Evolutionary conservation across 2,888 invertebrate genomes (phyloP).

Genomic region (Drosophila infuscata): DNA sequence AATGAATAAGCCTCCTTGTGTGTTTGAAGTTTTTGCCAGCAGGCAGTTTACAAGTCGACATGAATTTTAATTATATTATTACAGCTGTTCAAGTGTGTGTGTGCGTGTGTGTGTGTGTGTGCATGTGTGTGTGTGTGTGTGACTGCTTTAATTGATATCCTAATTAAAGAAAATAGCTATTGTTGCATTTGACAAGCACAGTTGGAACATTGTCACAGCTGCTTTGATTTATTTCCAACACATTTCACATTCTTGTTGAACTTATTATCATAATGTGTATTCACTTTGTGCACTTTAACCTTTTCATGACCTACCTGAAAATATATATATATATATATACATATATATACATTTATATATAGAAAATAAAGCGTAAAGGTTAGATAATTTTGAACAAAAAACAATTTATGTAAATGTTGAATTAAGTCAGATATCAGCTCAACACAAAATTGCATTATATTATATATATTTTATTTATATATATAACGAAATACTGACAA

Average conservation of each 20-base stretch:
- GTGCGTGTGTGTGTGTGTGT: conserved; percentile 5
- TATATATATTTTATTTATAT: no score
- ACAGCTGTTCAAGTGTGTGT: conserved; percentile 1
- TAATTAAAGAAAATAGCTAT: conserved; percentile 72
- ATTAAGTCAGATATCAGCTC: neutral
- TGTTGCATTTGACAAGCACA: conserved; percentile 38
- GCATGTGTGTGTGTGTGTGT: conserved; percentile 3
- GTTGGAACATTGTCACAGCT: conserved; percentile 38
- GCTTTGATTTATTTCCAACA: conserved; percentile 38
- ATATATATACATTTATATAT: neutral
- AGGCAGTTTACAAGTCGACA: conserved; percentile 46
- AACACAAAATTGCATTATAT: no score
- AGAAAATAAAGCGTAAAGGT: neutral
- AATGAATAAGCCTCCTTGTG: conserved; percentile 9
- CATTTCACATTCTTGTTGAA: conserved; percentile 14
- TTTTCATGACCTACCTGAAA: neutral
- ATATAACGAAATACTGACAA: no score
- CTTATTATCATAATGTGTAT: conserved; percentile 15
- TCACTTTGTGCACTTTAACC: conserved; percentile 16
- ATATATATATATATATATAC: neutral
- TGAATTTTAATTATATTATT: conserved; percentile 72
- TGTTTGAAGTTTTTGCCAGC: conserved; percentile 24
- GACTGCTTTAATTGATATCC: conserved; percentile 61
- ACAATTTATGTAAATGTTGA: neutral
- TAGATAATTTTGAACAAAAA: neutral